Percentiles rank a stretch among this genome's conserved stretches.
These are phyloP conservation scores for Calidris pygmaea DNA, from an alignment of 2,113 vertebrate species.

Conservation along the genomic window DNA sequence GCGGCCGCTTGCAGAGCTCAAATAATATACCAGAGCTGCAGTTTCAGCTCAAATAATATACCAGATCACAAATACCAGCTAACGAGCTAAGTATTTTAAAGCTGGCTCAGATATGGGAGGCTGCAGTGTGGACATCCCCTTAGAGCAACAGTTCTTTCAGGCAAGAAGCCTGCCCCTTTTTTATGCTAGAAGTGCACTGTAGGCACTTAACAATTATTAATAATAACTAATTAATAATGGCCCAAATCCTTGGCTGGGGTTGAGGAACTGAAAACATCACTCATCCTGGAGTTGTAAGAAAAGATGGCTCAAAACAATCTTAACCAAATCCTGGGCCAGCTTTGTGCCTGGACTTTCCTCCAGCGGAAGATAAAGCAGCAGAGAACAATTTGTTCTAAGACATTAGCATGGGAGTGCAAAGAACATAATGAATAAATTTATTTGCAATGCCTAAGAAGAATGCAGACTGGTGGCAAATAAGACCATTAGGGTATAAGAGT, in stretches of 20 bases:
- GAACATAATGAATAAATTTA: slow-evolving; percentile 44
- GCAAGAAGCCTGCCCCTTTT: not conserved
- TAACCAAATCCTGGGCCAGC: slow-evolving; percentile 39
- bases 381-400: slow-evolving; percentile 52
- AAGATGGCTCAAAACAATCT: slow-evolving; percentile 25
- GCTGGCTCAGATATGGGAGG: not conserved
- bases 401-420: slow-evolving; percentile 18
- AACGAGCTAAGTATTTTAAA: not conserved
- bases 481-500: slow-evolving; percentile 31
- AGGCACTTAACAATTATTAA: not conserved
- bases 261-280: slow-evolving; percentile 1
- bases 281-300: not conserved
- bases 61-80: not conserved
- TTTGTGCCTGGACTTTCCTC: slow-evolving; percentile 30
- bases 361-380: slow-evolving; percentile 6
- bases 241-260: slow-evolving; percentile 6
- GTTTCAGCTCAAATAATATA: not conserved
- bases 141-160: not conserved
- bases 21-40: not conserved
- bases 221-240: slow-evolving; percentile 39
- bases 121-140: not conserved
- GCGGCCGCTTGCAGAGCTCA: not conserved
- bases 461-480: slow-evolving; percentile 38
- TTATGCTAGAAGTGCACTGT: not conserved
- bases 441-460: slow-evolving; percentile 28